phyloP scores from a whole-genome alignment of 2,797 vertebrate genomes.

The Myotis vivesi region DNA sequence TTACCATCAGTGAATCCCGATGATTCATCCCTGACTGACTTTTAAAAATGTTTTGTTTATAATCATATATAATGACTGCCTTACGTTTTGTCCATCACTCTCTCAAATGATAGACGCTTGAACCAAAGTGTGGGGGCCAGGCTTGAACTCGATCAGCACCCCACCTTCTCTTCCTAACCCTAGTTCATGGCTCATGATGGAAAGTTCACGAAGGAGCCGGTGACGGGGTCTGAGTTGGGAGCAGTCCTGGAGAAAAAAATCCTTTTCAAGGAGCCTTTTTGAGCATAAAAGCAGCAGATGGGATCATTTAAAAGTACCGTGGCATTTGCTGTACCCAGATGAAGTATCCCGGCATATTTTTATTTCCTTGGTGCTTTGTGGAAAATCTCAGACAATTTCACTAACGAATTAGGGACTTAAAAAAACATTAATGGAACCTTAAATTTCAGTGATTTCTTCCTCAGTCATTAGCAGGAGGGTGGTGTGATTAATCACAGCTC shows the following conservation, averaged over 20 bases:
- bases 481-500: slow-evolving; percentile 40
- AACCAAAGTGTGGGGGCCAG: neutral
- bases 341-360: slow-evolving; percentile 60
- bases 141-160: neutral
- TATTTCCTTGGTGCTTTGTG: slow-evolving; percentile 42
- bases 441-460: slow-evolving; percentile 64
- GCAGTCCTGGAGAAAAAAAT: neutral
- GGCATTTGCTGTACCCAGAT: slow-evolving; percentile 9
- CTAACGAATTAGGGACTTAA: slow-evolving; percentile 64
- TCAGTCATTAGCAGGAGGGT: slow-evolving; percentile 59
- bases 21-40: neutral
- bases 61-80: neutral
- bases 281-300: neutral
- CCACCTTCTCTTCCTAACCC: neutral
- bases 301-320: slow-evolving; percentile 20
- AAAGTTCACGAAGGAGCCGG: neutral
- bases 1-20: neutral
- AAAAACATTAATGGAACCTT: slow-evolving; percentile 60
- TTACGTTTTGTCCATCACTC: neutral
- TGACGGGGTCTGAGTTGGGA: neutral
- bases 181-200: neutral
- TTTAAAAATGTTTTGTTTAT: neutral
- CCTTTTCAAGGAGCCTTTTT: neutral
- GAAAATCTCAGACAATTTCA: slow-evolving; percentile 55
- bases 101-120: neutral